Evolutionary conservation across 2,113 vertebrate species (phyloP), one percentile per base, ranked within the genome.

Genomic region (Phyllostomus discolor): DNA sequence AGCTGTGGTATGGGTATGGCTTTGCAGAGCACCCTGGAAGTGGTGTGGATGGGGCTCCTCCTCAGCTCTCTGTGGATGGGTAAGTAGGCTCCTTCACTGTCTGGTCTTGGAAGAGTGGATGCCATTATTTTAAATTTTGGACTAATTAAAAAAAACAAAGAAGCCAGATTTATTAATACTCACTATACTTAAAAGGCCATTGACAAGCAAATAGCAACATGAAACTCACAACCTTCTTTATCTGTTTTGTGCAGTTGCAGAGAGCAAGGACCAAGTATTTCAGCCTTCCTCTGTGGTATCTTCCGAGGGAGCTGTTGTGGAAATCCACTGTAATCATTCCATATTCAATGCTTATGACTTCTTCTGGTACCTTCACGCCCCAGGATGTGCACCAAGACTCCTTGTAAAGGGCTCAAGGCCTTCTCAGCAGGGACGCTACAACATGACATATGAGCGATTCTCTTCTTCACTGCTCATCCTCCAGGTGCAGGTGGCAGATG

Each of bases 321-420:
- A 88, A 84, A 84, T 97, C 50, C 48, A 43, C 91, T 94, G 83
- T 15, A 97, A 88, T 72, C 91, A 97, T 67, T 92, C 96, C 54
- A 7, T 94, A 64, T 89, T 72, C 41, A 76, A 28, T 85, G 92
- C 14, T 85, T 80, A 89, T 16, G 0, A 0, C n/a, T 95, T 85
- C 72, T 85, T 79, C 83, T 97, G 83, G 91, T 97, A 95, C 41
- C 54, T 70, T 82, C 62, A 84, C 17, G 12, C 41, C 46, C 83
- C 91, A 24, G 91, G 91, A 84, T 12, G 0, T n/a, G 78, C 69
- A 2, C 94, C 54, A 41, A 73, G 52, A 57, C 91, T 97, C 52
- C 78, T 97, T 17, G 17, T 95, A 35, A 43, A 26, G 83, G 96
- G 94, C 0, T 50, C 54, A 8, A 48, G 15, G 1, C 26, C 91